Percentiles rank a stretch among this genome's conserved stretches.
Evolutionary conservation across 2,113 vertebrate genomes (phyloP).

Genomic region (Oryzias woworae): DNA sequence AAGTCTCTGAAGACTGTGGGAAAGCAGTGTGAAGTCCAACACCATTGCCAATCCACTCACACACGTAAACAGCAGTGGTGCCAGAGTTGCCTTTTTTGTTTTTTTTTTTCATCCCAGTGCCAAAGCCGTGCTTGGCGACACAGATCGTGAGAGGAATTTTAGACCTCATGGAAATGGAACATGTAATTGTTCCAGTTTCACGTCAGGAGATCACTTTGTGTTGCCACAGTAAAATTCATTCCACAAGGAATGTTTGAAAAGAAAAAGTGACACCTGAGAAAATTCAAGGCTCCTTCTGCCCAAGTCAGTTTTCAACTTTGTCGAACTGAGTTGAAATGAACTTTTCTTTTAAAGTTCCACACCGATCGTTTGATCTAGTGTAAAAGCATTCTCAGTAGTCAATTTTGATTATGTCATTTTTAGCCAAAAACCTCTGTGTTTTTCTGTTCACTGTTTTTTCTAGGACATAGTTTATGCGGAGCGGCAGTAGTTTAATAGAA

Average conservation of each 20-base stretch:
- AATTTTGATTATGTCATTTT: too few relatives aligned
- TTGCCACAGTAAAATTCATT: constrained; percentile 43
- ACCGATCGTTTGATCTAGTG: too few relatives aligned
- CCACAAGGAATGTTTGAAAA: constrained; percentile 32
- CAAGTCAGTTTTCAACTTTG: constrained; percentile 21
- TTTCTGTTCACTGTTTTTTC: too few relatives aligned
- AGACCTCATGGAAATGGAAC: constrained; percentile 30
- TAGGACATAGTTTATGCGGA: too few relatives aligned
- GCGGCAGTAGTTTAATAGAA: too few relatives aligned
- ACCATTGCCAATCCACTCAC: constrained; percentile 32
- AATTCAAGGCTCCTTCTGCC: constrained; percentile 15
- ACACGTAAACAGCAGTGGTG: constrained; percentile 35
- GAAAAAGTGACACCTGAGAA: constrained; percentile 23
- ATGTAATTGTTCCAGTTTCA: constrained; percentile 19
- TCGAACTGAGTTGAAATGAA: constrained; percentile 27
- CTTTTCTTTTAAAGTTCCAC: constrained; percentile 9
- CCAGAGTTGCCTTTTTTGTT: constrained; percentile 47
- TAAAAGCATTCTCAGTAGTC: too few relatives aligned
- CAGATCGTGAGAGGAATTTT: constrained; percentile 59
- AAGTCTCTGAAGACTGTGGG: constrained; percentile 28
- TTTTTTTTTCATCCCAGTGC: constrained; percentile 49
- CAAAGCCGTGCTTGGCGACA: constrained; percentile 41
- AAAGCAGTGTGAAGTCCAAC: constrained; percentile 43
- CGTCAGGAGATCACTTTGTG: constrained; percentile 40
- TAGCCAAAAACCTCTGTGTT: too few relatives aligned